Conservation (phyloP, 2,888 invertebrate species). For the Oasisia sp. region DNA sequence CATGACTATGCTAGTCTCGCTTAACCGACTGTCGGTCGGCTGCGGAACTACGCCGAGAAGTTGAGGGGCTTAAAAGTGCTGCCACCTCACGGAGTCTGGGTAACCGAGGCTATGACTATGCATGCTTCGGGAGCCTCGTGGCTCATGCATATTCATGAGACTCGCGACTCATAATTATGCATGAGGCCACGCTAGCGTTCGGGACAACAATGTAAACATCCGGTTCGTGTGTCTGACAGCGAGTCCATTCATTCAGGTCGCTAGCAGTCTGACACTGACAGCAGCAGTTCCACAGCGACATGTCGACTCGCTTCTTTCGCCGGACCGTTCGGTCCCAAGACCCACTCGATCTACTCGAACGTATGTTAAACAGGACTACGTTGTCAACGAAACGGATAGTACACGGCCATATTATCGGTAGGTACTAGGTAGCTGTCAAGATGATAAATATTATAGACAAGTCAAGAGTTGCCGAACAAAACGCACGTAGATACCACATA, state of each 20-base stretch:
- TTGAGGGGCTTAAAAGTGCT: no score
- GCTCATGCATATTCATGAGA: no score
- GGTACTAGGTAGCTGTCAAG: not conserved
- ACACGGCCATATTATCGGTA: slow-evolving; percentile 51
- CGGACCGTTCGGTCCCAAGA: slow-evolving; percentile 19
- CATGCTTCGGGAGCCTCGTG: no score
- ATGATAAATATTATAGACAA: not conserved
- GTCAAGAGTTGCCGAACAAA: not conserved
- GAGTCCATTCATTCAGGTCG: not conserved
- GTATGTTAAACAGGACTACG: slow-evolving; percentile 59
- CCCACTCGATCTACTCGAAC: slow-evolving; percentile 45
- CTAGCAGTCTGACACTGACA: not conserved
- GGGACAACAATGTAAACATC: slow-evolving; percentile 1
- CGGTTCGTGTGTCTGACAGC: not conserved
- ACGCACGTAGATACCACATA: not conserved
- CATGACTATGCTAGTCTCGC: no score
- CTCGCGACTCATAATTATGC: not conserved
- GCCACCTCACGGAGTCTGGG: no score
- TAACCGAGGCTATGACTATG: no score
- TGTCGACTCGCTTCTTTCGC: not conserved
- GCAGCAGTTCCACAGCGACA: not conserved
- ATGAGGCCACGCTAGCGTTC: not conserved
- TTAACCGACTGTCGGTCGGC: no score
- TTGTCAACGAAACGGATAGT: slow-evolving; percentile 53
- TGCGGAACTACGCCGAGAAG: no score